These are phyloP conservation scores for Eulithis testata DNA, from an alignment of 2,888 invertebrate genomes.

Conservation along the genomic window DNA sequence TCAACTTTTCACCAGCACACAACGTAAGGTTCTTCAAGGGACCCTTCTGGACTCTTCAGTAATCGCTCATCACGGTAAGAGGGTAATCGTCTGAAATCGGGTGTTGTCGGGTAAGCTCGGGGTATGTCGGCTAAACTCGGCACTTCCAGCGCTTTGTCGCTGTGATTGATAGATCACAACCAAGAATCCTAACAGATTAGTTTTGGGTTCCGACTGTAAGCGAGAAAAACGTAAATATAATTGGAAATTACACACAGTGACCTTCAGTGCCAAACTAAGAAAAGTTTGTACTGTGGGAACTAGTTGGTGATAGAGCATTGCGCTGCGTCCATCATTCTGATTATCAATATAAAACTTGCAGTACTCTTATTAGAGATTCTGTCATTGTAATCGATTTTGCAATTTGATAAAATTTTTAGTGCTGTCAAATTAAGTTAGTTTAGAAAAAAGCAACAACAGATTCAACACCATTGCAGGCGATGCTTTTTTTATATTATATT, in stretches of 20 bases:
- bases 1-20: not conserved
- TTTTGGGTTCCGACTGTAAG: slow-evolving; percentile 34
- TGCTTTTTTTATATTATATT: no score
- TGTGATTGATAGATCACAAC: slow-evolving; percentile 59
- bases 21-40: not conserved
- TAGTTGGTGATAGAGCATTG: no score
- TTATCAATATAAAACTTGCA: no score
- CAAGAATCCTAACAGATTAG: slow-evolving; percentile 52
- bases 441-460: no score
- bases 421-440: no score
- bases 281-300: no score
- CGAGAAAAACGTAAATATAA: not conserved
- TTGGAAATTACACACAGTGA: not conserved
- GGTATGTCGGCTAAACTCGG: slow-evolving; percentile 37
- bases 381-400: no score
- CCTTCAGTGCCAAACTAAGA: no score
- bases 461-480: no score
- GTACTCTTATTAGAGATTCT: no score
- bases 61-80: slow-evolving; percentile 43
- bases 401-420: no score
- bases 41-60: slow-evolving; percentile 29
- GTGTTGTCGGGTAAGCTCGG: slow-evolving; percentile 47
- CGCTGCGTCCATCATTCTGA: no score
- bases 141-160: slow-evolving; percentile 53
- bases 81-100: slow-evolving; percentile 57